Base-by-base conservation (phyloP, 2,113 vertebrate species). In the Elephas maximus region DNA sequence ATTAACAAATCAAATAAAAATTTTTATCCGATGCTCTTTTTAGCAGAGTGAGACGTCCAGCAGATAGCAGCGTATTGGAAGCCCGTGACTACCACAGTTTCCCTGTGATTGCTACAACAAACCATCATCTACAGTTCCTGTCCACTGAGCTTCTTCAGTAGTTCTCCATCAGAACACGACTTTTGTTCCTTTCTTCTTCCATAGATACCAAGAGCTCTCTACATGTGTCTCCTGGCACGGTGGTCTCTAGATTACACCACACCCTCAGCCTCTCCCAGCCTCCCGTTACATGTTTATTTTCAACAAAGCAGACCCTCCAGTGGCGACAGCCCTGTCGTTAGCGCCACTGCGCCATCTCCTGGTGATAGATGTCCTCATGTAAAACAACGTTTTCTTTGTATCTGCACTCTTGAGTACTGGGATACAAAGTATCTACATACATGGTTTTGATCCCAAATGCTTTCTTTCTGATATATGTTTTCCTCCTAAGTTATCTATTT, bases 311-410 rank as follows among this genome's bases (percentile, higher is more conserved):
- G 26, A 80, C 15, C 12, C 93, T 71, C 51, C 37, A 86, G 51
- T 21, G 15, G 67, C 30, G 48, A 93, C 21, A 94, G 26, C 71
- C 88, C 82, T 94, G 93, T 90, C 60, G 60, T 51, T 71, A 95
- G 62, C 57, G 62, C 23, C 30, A 90, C 21, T 12, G 24, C 17
- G 69, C 17, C 11, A 71, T 26, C 26, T 92, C 26, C 78, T 90
- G 81, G 44, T 51, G 73, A 92, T 1, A 90, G 76, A 12, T 30
- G 71, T n/a, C 18, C 15, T 67, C 20, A 57, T 86, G 6, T 37
- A 95, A 84, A 95, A 95, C 77, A 87, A 74, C 62, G 28, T 74
- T 80, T 51, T 79, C 26, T 95, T 71, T 79, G 88, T 57, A 76
- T 37, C n/a, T 51, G 79, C 12, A 76, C 57, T 73, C 67, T 48